Base-by-base conservation (phyloP, 2,888 invertebrate genomes). In the Sylvicola fuscatus region DNA sequence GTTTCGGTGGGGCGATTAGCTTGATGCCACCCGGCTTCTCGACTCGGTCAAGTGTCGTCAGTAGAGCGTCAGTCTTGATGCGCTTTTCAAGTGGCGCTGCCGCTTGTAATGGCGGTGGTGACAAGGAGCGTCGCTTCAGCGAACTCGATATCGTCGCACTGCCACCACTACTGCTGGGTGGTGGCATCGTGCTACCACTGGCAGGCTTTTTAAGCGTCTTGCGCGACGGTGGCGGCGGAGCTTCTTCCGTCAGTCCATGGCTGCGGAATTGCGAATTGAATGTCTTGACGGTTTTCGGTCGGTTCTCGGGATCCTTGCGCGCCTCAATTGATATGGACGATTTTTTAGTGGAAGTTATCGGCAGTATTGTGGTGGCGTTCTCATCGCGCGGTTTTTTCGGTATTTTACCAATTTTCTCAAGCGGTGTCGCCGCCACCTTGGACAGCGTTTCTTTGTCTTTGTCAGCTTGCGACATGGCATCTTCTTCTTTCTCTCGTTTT, bases 251-350 rank as follows among this genome's bases (percentile, higher is more conserved):
- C 36, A 90, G 58, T 27, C 89, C 90, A 47, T 87, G 89, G 34
- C 86, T 86, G 44, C 92, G 71, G 63, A 90, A 87, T 60, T 84
- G 87, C 1, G 86, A 82, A 58, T 86, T 76, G 53, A 78, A 86
- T 12, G 82, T 80, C 67, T 90, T 92, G 1, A 89, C 90, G 28
- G 90, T 90, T 60, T 86, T 86, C 3, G 84, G 78, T 47, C 87
- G 64, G 36, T 63, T 71, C 10, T 69, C 66, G 35, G 72, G 68
- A 43, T 72, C 72, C 40, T 78, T 80, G 40, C 81, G 64, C 37
- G 76, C 72, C 64, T 83, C 83, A 45, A 83, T 80, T 1, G 82
- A 81, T 54, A 82, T 79, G 3, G 81, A 78, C 28, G 76, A 74
- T 45, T 78, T 80, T 37, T 59, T 53, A 17, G 50, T 53, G 50